These are phyloP conservation scores for Micrasema minimum DNA, from an alignment of 1,140 invertebrate species.

Conservation along the genomic window DNA sequence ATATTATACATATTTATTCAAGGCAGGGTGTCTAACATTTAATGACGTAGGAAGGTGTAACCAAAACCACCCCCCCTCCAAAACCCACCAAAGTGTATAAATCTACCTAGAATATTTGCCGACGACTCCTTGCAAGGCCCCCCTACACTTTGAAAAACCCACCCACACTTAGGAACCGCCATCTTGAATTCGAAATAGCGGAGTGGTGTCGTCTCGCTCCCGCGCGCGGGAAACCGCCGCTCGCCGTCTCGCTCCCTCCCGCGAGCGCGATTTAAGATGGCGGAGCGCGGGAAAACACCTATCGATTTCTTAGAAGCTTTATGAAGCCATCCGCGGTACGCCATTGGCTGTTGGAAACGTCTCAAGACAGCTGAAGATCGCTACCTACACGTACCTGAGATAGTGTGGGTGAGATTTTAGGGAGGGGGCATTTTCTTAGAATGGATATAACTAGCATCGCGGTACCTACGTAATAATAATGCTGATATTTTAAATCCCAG, in stretches of 20 bases:
- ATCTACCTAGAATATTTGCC: no score
- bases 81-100: not conserved
- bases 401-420: no score
- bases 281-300: conserved; percentile 28
- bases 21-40: no score
- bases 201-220: conserved; percentile 3
- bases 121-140: not conserved
- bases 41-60: not conserved
- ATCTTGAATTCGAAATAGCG: conserved; percentile 39
- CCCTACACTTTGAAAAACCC: conserved; percentile 8
- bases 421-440: no score
- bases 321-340: conserved; percentile 11
- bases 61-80: not conserved
- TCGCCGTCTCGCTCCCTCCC: conserved; percentile 18
- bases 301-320: conserved; percentile 45
- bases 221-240: not conserved
- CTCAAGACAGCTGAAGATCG: conserved; percentile 19
- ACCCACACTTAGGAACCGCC: conserved; percentile 24
- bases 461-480: no score
- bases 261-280: conserved; percentile 37
- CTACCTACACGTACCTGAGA: not conserved
- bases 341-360: conserved; percentile 15
- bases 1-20: not conserved
- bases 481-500: no score
- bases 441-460: no score